Base-by-base conservation (phyloP, 2,797 vertebrate species). In the Propithecus deckenii region DNA sequence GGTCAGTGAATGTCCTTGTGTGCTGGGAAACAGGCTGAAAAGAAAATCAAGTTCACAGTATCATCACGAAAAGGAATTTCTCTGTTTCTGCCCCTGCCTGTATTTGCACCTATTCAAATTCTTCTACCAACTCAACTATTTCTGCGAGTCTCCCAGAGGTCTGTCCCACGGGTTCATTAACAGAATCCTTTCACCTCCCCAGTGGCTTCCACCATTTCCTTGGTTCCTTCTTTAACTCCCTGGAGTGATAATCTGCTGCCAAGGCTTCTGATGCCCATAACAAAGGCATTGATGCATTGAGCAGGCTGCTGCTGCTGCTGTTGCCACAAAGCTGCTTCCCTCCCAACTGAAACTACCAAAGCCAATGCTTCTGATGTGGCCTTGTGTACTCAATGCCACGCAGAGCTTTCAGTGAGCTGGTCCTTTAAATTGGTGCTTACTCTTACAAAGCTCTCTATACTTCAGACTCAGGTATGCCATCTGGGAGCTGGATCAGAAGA, bases 351-450 rank as follows among this genome's bases (percentile, higher is more conserved):
- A 96, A 93, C 61, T 86, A 91, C 79, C 74, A 92, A 96, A 89
- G 46, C 41, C 79, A 89, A 61, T 63, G 87, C 38, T 87, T 97
- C 75, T 97, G 84, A 92, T 93, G 74, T 85, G 59, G 79, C 22
- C 86, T 87, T 95, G 74, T 96, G 71, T 94, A 81, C 17, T 84
- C 71, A 87, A 22, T 61, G 32, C 20, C 65, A 65, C 59, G 80
- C 65, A 96, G 95, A 96, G 63, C 89, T 95, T 94, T 91, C 80
- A 91, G 78, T 69, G 38, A 96, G 88, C 69, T 2, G 20, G 35
- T 80, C 14, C 32, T 97, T 94, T 97, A 74, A 96, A 79, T 69
- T 93, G 67, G 57, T 86, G 91, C 83, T 96, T 92, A 86, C n/a
- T 92, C 78, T 91, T 91, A 91, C 52, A 93, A 74, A 91, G 23